Percentiles rank a stretch among this genome's conserved stretches.
These are phyloP conservation scores for Tetropium fuscum DNA, from an alignment of 2,888 invertebrate genomes.

Conservation along the genomic window DNA sequence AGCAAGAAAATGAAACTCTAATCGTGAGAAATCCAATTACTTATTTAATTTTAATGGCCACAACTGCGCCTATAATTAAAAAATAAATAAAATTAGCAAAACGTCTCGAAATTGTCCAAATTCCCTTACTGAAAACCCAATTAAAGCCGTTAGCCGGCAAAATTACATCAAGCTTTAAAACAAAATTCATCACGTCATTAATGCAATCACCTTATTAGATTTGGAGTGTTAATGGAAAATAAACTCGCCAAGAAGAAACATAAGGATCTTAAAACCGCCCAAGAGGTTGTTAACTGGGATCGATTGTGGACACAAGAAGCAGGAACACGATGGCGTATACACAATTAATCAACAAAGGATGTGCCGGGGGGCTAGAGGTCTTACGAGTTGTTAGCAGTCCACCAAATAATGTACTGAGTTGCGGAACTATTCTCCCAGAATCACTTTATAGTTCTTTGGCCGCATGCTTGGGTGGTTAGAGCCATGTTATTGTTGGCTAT, in stretches of 20 bases:
- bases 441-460: constrained; percentile 58
- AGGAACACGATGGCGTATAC: constrained; percentile 46
- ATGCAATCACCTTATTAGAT: constrained; percentile 31
- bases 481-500: constrained; percentile 56
- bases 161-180: constrained; percentile 14
- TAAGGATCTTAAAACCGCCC: constrained; percentile 29
- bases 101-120: constrained; percentile 2
- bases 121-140: constrained; percentile 12
- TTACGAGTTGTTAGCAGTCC: constrained; percentile 50
- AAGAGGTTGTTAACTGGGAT: constrained; percentile 36
- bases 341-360: constrained; percentile 57
- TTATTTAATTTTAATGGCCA: not conserved
- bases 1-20: too few relatives aligned
- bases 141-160: constrained; percentile 11
- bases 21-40: not conserved
- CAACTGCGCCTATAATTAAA: not conserved
- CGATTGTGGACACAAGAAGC: constrained; percentile 38
- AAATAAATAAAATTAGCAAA: constrained; percentile 6
- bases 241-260: constrained; percentile 27
- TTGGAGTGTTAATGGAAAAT: constrained; percentile 29
- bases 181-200: constrained; percentile 16
- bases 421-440: constrained; percentile 56
- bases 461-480: constrained; percentile 52
- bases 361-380: constrained; percentile 40
- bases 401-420: constrained; percentile 57